Conservation (phyloP, 2,888 invertebrate genomes). For the Zonitis immaculata region DNA sequence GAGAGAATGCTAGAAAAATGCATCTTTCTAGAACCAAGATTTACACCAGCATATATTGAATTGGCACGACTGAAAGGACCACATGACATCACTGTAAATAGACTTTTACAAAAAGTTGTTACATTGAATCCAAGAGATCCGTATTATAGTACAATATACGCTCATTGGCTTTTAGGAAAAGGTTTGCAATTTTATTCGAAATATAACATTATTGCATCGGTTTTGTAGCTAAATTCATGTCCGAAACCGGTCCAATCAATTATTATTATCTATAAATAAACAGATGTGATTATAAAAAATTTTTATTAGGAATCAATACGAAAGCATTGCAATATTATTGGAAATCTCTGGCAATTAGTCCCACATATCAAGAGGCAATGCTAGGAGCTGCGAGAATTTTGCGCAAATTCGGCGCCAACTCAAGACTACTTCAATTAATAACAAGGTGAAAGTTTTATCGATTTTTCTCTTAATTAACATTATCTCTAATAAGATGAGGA, state of each 20-base stretch:
- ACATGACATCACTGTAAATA: constrained; percentile 54
- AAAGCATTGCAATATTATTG: constrained; percentile 55
- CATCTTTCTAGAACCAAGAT: constrained; percentile 61
- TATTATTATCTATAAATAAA: too few relatives aligned
- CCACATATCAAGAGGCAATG: constrained; percentile 55
- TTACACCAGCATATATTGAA: constrained; percentile 66
- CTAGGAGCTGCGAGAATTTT: constrained; percentile 59
- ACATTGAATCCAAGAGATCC: constrained; percentile 63
- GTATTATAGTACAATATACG: constrained; percentile 66
- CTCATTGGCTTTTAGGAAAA: constrained; percentile 64
- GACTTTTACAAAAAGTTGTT: constrained; percentile 59
- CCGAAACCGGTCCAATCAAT: too few relatives aligned
- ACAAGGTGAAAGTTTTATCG: constrained; percentile 52
- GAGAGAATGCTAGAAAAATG: constrained; percentile 65
- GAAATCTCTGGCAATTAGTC: constrained; percentile 53
- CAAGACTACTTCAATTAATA: constrained; percentile 61
- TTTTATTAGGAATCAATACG: constrained; percentile 50
- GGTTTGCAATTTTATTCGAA: constrained; percentile 45
- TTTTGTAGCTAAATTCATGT: constrained; percentile 1
- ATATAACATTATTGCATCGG: neutral
- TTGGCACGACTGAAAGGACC: constrained; percentile 56
- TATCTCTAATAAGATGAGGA: neutral
- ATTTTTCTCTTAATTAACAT: neutral
- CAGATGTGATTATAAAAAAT: too few relatives aligned
- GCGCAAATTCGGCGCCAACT: constrained; percentile 59